Evolutionary conservation across 2,888 invertebrate genomes (phyloP).

Genomic region (Actias luna): DNA sequence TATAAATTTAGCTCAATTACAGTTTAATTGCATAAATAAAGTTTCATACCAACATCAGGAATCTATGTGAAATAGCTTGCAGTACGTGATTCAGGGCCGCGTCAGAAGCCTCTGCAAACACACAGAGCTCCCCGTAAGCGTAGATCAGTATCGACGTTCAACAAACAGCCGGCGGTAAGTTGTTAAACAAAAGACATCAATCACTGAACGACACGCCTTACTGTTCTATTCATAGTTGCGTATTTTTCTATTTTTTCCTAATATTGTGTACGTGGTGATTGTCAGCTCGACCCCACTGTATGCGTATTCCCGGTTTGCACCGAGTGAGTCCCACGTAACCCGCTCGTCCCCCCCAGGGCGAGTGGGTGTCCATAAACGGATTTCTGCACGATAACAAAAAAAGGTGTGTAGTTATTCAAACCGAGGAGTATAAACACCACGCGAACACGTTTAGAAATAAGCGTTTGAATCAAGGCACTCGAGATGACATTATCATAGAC

Average conservation of each 20-base stretch:
- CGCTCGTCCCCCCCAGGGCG: too few species aligned
- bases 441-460: too few species aligned
- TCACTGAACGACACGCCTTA: slow-evolving; percentile 50
- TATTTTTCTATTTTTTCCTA: not conserved
- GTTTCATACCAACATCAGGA: not conserved
- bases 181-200: slow-evolving; percentile 69
- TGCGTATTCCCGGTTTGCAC: too few species aligned
- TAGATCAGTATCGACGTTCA: slow-evolving; percentile 34
- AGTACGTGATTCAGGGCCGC: not conserved
- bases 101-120: slow-evolving; percentile 2
- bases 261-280: not conserved
- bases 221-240: slow-evolving; percentile 41
- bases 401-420: too few species aligned
- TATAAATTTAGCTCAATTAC: too few species aligned
- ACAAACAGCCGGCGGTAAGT: slow-evolving; percentile 45
- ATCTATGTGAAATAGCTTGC: not conserved
- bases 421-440: too few species aligned
- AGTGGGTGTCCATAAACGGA: too few species aligned
- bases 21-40: not conserved
- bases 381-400: too few species aligned
- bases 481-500: too few species aligned
- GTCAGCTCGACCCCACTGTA: too few species aligned
- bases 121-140: slow-evolving; percentile 6
- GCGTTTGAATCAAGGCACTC: too few species aligned
- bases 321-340: too few species aligned